phyloP scores from a whole-genome alignment of 2,113 vertebrate genomes.

The Ranitomeya variabilis region DNA sequence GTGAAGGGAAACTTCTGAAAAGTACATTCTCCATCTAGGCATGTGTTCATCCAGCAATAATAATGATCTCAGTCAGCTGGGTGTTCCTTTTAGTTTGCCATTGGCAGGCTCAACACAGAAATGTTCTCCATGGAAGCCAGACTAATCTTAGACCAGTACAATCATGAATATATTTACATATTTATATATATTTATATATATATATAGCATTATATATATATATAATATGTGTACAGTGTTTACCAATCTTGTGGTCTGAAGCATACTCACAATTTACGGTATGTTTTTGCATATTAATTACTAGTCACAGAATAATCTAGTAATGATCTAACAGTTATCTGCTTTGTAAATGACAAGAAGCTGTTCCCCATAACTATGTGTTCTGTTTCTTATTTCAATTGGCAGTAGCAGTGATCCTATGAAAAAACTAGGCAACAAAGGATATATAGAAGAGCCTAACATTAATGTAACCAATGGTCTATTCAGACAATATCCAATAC shows the following conservation, averaged over 20 bases:
- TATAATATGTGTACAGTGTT: neutral
- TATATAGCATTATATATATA: neutral
- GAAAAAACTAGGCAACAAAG: neutral
- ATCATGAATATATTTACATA: neutral
- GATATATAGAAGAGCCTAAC: neutral
- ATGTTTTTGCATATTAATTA: neutral
- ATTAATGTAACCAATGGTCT: neutral
- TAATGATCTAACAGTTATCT: too few relatives aligned
- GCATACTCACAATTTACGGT: too few relatives aligned
- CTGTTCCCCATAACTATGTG: neutral
- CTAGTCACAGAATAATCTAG: neutral
- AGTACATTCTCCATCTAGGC: slow-evolving; percentile 30
- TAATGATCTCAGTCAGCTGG: slow-evolving; percentile 50
- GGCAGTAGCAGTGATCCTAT: neutral
- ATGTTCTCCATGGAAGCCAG: slow-evolving; percentile 44
- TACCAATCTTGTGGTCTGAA: too few relatives aligned
- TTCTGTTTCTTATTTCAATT: neutral
- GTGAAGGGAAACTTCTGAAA: slow-evolving; percentile 33
- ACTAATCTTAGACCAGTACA: slow-evolving; percentile 12
- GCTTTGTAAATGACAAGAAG: neutral
- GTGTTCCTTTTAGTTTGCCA: slow-evolving; percentile 51
- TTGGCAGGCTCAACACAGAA: slow-evolving; percentile 14
- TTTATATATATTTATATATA: neutral
- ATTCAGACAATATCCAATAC: neutral
- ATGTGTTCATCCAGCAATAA: slow-evolving; percentile 57